phyloP scores from a whole-genome alignment of 2,113 vertebrate species.

The Theristicus caerulescens region DNA sequence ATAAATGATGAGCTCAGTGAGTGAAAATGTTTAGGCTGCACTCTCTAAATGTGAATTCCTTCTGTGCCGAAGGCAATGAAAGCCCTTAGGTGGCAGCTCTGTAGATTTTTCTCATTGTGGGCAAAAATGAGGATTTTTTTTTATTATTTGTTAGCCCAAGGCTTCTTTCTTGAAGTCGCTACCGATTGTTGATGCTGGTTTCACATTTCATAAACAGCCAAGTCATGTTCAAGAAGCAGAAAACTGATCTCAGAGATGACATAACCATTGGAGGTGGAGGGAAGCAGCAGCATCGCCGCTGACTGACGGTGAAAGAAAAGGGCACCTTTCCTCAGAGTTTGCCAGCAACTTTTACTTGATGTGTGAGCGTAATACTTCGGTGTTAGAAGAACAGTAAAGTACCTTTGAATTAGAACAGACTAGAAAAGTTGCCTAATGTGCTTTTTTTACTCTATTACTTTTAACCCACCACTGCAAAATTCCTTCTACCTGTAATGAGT shows the following conservation, averaged over 20 bases:
- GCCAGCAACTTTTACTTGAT: slow-evolving; percentile 47
- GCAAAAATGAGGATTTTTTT: not conserved
- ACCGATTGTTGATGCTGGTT: slow-evolving; percentile 49
- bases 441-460: not conserved
- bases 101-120: slow-evolving; percentile 58
- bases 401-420: slow-evolving; percentile 33
- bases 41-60: slow-evolving; percentile 47
- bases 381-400: not conserved
- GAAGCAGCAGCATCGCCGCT: not conserved
- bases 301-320: slow-evolving; percentile 20
- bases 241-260: slow-evolving; percentile 53
- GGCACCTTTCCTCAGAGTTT: slow-evolving; percentile 52
- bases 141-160: slow-evolving; percentile 64
- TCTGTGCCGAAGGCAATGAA: slow-evolving; percentile 65
- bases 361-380: not conserved
- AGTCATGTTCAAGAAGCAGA: slow-evolving; percentile 58
- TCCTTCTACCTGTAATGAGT: slow-evolving; percentile 27
- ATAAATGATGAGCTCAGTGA: slow-evolving; percentile 58
- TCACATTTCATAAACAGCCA: slow-evolving; percentile 58
- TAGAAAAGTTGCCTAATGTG: slow-evolving; percentile 26
- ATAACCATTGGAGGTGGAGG: slow-evolving; percentile 33
- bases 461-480: slow-evolving; percentile 39
- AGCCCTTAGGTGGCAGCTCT: slow-evolving; percentile 66
- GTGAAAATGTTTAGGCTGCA: slow-evolving; percentile 57
- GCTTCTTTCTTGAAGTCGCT: slow-evolving; percentile 58